phyloP scores from a whole-genome alignment of 2,888 invertebrate species.

The Nomada goodeniana region DNA sequence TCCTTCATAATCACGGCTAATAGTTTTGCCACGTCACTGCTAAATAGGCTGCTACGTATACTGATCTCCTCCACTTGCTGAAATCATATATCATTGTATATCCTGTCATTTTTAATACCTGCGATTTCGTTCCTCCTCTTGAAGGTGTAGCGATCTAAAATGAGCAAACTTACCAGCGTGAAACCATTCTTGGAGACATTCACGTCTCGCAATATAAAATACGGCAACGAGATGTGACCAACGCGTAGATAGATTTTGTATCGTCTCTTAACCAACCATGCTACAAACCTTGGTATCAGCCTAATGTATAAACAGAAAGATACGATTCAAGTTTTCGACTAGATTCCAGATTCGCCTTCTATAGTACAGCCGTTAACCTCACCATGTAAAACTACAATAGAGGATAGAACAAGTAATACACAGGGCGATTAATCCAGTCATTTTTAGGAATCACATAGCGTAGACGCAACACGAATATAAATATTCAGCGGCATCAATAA shows the following conservation, averaged over 20 bases:
- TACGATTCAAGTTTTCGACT: not conserved
- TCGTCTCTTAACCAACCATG: slow-evolving; percentile 92
- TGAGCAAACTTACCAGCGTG: slow-evolving; percentile 87
- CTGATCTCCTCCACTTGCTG: slow-evolving; percentile 95
- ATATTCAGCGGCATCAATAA: not conserved
- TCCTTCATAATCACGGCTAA: slow-evolving; percentile 93
- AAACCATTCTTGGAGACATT: slow-evolving; percentile 92
- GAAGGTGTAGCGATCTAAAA: not conserved
- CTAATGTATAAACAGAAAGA: slow-evolving; percentile 84
- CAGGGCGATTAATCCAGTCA: slow-evolving; percentile 84
- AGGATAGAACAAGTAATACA: slow-evolving; percentile 82
- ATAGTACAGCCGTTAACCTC: slow-evolving; percentile 74
- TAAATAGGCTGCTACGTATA: slow-evolving; percentile 94
- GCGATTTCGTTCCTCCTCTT: not conserved
- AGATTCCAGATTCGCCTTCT: not conserved
- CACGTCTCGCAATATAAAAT: slow-evolving; percentile 92
- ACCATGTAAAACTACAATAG: slow-evolving; percentile 88
- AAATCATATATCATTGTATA: slow-evolving; percentile 72
- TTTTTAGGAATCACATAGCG: slow-evolving; percentile 69
- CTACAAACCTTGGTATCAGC: slow-evolving; percentile 91
- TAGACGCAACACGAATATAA: not conserved
- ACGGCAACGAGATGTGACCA: slow-evolving; percentile 92
- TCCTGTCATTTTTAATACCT: too few relatives aligned
- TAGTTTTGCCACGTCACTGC: slow-evolving; percentile 94
- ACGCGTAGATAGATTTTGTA: slow-evolving; percentile 92